Evolutionary conservation across 1,140 invertebrate genomes (phyloP).

Genomic region (Leguminivora glycinivorella): DNA sequence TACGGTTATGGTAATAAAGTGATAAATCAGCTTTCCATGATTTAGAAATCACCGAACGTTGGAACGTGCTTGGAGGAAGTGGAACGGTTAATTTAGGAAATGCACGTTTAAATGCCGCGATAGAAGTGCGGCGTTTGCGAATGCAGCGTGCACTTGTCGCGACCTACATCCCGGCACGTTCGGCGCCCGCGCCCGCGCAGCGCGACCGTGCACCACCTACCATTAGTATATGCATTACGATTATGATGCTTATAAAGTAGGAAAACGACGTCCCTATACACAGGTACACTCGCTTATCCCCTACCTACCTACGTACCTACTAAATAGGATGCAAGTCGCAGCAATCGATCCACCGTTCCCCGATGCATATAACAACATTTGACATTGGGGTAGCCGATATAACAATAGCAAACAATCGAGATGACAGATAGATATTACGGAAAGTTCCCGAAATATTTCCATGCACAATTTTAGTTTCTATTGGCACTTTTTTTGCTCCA

Average conservation of each 20-base stretch:
- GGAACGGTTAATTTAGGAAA: constrained; percentile 16
- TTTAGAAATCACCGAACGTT: neutral
- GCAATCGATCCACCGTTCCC: too few species aligned
- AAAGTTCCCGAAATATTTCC: too few species aligned
- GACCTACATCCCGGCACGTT: constrained; percentile 70
- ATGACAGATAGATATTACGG: too few species aligned
- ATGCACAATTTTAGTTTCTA: too few species aligned
- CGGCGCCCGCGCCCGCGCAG: constrained; percentile 47
- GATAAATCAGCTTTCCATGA: constrained; percentile 2
- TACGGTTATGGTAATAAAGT: constrained; percentile 9
- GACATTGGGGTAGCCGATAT: too few species aligned
- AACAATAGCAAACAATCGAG: too few species aligned
- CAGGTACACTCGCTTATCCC: too few species aligned
- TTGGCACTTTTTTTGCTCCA: constrained; percentile 29
- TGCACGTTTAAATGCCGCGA: constrained; percentile 22
- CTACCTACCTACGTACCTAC: too few species aligned
- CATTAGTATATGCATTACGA: constrained; percentile 15
- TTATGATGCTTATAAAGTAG: neutral
- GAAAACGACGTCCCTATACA: too few species aligned
- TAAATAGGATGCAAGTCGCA: too few species aligned
- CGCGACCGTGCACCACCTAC: constrained; percentile 35
- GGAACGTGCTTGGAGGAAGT: constrained; percentile 8
- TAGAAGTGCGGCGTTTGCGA: constrained; percentile 34
- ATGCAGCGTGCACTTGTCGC: constrained; percentile 65
- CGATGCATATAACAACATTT: too few species aligned